Conservation (phyloP, 2,113 vertebrate genomes). For the Regulus satrapa region DNA sequence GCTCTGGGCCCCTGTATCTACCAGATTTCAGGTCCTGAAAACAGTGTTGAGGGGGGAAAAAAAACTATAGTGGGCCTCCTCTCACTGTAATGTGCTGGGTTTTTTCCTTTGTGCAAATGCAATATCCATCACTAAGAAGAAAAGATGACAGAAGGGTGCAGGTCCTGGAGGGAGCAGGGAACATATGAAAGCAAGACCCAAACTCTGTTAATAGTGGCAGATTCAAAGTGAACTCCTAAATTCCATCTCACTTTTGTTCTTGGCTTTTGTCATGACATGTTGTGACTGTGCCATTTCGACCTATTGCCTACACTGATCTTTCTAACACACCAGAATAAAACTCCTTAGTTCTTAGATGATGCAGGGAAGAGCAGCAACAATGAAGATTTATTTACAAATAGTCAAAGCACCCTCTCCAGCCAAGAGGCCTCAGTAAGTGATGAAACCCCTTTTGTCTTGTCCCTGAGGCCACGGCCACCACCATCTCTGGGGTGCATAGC, state of each 20-base stretch:
- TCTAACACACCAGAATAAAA: background rate
- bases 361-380: background rate
- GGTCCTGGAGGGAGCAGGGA: background rate
- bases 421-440: background rate
- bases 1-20: conserved; percentile 9
- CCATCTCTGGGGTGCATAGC: background rate
- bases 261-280: background rate
- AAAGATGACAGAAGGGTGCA: conserved; percentile 14
- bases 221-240: background rate
- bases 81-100: background rate
- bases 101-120: background rate
- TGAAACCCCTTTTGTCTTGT: background rate
- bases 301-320: background rate
- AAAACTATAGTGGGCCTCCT: background rate
- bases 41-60: background rate
- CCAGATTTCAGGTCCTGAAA: conserved; percentile 23
- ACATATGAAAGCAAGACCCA: background rate
- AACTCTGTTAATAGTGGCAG: background rate
- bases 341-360: background rate
- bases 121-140: conserved; percentile 39
- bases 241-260: background rate
- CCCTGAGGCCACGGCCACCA: background rate
- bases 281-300: background rate
- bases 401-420: background rate
- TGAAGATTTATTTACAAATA: background rate